Base-by-base conservation (phyloP, 2,888 invertebrate species). In the Gymnosoma rotundatum region DNA sequence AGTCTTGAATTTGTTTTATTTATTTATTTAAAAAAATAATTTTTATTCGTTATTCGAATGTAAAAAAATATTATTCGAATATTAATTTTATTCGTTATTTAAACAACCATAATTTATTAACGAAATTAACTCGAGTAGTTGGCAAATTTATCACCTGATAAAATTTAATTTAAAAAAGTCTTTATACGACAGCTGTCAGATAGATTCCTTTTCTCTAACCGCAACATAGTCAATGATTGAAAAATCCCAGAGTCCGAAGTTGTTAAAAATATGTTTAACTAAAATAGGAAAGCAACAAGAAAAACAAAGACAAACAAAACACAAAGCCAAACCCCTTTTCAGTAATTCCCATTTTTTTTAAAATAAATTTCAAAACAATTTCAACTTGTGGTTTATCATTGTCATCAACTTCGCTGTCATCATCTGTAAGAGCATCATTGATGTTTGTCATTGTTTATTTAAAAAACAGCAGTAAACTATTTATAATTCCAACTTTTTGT, bases 321-420 rank as follows among this genome's bases (percentile, higher is more conserved):
- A 45, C 52, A 66, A 67, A 72, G 48, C 32, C 48, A 61, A 83
- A 32, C 61, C 61, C 61, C 54, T 73, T 70, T 78, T 54, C 50
- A 67, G 67, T 32, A 78, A 83, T 73, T 61, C 72, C 56, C 70
- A n/a, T n/a, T n/a, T n/a, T n/a, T 79, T 32, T 32, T 8, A 48
- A 83, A 83, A 83, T 80, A 72, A 79, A 80, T 83, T 83, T 76
- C 66, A 76, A 74, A 75, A 76, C 75, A 70, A 70, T 76, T 84
- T 84, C 58, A 84, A 75, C 84, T 81, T 83, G 75, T 78, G 75
- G 75, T 50, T 83, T 83, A 79, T 78, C 67, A 73, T 56, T 73
- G 54, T 67, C 83, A 69, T 56, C 83, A 78, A 50, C 82, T 32
- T 42, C 66, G 60, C 38, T 48, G 20, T 50, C 64, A 20, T 10